These are phyloP conservation scores for Sminthurides aquaticus DNA, from an alignment of 2,888 invertebrate species.

Conservation along the genomic window DNA sequence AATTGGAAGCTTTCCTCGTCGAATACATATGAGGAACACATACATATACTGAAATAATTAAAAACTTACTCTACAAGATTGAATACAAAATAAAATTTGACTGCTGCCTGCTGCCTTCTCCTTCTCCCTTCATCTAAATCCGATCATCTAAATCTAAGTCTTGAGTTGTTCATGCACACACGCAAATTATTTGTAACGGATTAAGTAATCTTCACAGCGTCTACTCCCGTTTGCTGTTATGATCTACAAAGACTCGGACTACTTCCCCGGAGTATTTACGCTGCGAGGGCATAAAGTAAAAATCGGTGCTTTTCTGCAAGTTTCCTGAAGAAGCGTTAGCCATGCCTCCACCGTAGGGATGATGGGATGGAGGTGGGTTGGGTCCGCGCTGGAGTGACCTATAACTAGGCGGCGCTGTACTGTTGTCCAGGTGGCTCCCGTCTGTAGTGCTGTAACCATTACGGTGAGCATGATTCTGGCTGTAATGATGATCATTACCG, in stretches of 20 bases:
- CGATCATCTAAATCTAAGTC: no score
- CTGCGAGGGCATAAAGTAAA: constrained; percentile 92
- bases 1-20: no score
- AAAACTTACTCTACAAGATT: no score
- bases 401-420: constrained; percentile 36
- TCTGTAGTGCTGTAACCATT: constrained; percentile 27
- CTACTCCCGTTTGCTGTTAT: constrained; percentile 53
- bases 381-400: constrained; percentile 46
- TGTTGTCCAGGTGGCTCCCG: constrained; percentile 45
- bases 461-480: constrained; percentile 29
- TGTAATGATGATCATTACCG: constrained; percentile 25
- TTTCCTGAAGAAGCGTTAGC: constrained; percentile 42
- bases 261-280: constrained; percentile 87
- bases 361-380: constrained; percentile 16
- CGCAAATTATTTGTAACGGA: no score
- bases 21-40: no score
- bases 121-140: no score
- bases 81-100: no score
- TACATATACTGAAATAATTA: no score
- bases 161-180: no score
- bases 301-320: constrained; percentile 60
- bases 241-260: constrained; percentile 73
- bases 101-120: no score
- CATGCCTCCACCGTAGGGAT: constrained; percentile 11
- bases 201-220: no score